Evolutionary conservation across 2,888 invertebrate genomes (phyloP).

Genomic region (Tanytarsus gracilentus): DNA sequence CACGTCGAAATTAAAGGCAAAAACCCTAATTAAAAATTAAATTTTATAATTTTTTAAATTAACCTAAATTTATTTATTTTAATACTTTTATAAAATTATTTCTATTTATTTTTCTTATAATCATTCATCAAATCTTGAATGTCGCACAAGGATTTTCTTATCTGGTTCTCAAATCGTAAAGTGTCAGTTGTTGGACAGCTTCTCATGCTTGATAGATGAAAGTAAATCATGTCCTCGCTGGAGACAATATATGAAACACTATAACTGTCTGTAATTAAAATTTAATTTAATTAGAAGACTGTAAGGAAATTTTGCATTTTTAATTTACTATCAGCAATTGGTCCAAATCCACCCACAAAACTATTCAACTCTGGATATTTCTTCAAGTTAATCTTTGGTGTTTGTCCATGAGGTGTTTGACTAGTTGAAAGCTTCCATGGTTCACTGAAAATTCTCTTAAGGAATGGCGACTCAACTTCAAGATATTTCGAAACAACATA

Average conservation of each 20-base stretch:
- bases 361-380: constrained; percentile 88
- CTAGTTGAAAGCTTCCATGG: constrained; percentile 97
- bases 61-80: too few species aligned
- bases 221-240: constrained; percentile 91
- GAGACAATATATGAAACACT: constrained; percentile 98
- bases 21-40: too few species aligned
- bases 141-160: constrained; percentile 61
- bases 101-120: too few species aligned
- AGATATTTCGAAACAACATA: constrained; percentile 98
- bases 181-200: constrained; percentile 84
- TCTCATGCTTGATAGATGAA: constrained; percentile 94
- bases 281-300: neutral
- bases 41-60: too few species aligned
- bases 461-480: constrained; percentile 90
- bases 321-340: constrained; percentile 52
- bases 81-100: too few species aligned
- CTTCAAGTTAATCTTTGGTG: constrained; percentile 73
- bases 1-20: too few species aligned
- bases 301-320: too few species aligned
- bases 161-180: constrained; percentile 63
- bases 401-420: constrained; percentile 97
- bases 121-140: constrained; percentile 59
- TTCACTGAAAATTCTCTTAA: constrained; percentile 91
- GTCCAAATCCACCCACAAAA: constrained; percentile 96
- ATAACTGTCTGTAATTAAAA: constrained; percentile 45